A percentile compares a stretch with the other conserved stretches of the same genome.
Conservation (phyloP, 2,113 vertebrate genomes). For the Numida meleagris region DNA sequence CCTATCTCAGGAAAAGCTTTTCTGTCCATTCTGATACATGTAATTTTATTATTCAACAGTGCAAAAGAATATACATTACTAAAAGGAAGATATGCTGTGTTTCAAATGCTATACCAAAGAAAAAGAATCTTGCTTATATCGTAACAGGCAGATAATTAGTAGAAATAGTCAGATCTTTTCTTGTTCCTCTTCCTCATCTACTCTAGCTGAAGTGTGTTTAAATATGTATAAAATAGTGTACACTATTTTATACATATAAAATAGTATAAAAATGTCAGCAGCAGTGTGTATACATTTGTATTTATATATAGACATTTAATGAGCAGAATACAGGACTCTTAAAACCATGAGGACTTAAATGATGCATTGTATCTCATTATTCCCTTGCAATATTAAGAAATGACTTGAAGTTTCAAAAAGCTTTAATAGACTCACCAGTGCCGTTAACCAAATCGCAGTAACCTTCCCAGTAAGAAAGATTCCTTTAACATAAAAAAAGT, state of each 20-base stretch:
- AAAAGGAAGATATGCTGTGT: background rate
- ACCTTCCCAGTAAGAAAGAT: constrained; percentile 83
- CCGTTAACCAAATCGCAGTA: constrained; percentile 94
- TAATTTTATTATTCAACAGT: background rate
- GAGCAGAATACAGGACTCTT: background rate
- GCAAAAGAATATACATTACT: background rate
- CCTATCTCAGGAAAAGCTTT: background rate
- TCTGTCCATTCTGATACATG: background rate
- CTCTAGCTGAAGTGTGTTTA: background rate
- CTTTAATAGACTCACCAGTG: constrained; percentile 81
- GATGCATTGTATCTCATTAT: background rate
- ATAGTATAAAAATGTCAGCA: background rate
- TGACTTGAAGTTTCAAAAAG: background rate
- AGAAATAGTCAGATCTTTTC: background rate
- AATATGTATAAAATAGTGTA: background rate
- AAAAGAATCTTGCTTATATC: background rate
- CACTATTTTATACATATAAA: too few relatives aligned
- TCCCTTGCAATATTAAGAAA: background rate
- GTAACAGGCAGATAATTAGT: background rate
- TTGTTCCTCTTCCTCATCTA: background rate
- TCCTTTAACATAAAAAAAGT: constrained; percentile 73
- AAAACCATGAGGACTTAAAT: background rate
- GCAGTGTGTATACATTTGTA: background rate
- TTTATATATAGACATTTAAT: background rate
- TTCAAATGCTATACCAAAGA: background rate